Evolutionary conservation across 1,140 invertebrate genomes (phyloP).

Genomic region (Drosophila pruinosa): DNA sequence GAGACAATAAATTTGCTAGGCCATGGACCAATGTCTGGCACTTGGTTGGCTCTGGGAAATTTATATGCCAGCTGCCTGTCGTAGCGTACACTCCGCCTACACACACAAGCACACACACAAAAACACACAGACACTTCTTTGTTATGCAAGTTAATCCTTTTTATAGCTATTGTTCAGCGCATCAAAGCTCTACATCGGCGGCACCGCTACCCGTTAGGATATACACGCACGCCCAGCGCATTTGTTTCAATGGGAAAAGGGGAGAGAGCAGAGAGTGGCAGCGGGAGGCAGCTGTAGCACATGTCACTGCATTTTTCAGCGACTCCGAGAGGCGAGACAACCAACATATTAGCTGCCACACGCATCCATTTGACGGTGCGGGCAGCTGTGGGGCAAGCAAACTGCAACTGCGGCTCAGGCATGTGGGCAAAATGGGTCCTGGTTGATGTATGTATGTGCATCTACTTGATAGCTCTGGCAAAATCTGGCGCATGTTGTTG

Average conservation of each 20-base stretch:
- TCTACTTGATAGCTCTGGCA: slow-evolving; percentile 68
- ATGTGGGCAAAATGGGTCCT: slow-evolving; percentile 28
- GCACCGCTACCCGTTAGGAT: slow-evolving; percentile 19
- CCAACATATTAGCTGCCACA: slow-evolving; percentile 79
- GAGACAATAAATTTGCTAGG: slow-evolving; percentile 44
- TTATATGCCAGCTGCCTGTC: slow-evolving; percentile 48
- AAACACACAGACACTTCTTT: slow-evolving; percentile 35
- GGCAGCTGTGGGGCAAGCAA: slow-evolving; percentile 10
- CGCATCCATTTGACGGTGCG: not conserved
- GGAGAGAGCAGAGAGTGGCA: not conserved
- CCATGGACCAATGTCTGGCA: slow-evolving; percentile 43
- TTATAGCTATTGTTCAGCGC: slow-evolving; percentile 77
- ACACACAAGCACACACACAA: slow-evolving; percentile 10
- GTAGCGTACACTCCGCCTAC: slow-evolving; percentile 18
- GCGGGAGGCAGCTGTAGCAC: slow-evolving; percentile 51
- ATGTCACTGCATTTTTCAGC: slow-evolving; percentile 80
- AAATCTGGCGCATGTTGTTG: slow-evolving; percentile 72
- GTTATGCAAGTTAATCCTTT: slow-evolving; percentile 80
- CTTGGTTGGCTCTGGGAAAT: slow-evolving; percentile 45
- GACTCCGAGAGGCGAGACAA: slow-evolving; percentile 65
- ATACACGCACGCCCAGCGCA: slow-evolving; percentile 48
- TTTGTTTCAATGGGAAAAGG: slow-evolving; percentile 52
- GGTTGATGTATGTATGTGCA: slow-evolving; percentile 65
- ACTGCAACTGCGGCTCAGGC: slow-evolving; percentile 2
- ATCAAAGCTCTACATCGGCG: slow-evolving; percentile 61